Base-by-base conservation (phyloP, 2,113 vertebrate species). In the Probosciger aterrimus region DNA sequence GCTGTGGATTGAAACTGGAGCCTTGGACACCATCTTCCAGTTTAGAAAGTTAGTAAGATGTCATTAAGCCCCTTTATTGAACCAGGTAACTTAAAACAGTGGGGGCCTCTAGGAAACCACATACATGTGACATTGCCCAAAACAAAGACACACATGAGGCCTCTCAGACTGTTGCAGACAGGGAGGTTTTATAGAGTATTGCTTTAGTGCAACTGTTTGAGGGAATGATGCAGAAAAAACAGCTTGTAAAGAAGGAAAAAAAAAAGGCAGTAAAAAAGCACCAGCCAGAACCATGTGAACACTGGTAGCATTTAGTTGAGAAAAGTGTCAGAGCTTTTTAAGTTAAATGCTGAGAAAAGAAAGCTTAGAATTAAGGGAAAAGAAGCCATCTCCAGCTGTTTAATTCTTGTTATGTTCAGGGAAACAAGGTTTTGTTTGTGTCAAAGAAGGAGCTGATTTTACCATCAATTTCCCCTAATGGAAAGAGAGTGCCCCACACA, bases 361-460 rank as follows among this genome's bases (percentile, higher is more conserved):
- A 92, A 82, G 67, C 75, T 84, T 91, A 39, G 55, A 71, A 73
- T 73, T 88, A 88, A 82, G 70, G 71, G 60, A 47, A 83, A 81
- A 91, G 46, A 92, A 90, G 73, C 41, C 16, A 69, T 82, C 62
- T 93, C 78, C 65, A 90, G 78, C 70, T 95, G 75, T 85, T 92
- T 64, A 82, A 90, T 94, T 95, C 67, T 17, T 52, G 28, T 76
- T 85, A 25, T n/a, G 17, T 80, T 88, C 44, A 52, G 71, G 59
- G 39, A 85, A 90, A 87, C 35, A 73, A 41, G 57, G 19, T 68
- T 94, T 95, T 86, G 19, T 70, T 90, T 59, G 47, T 76, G 52
- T 70, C 41, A 52, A 28, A 85, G 75, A 53, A 82, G n/a, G n/a
- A 88, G 41, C 41, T 80, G 63, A 86, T 37, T 87, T 90, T 57